Evolutionary conservation across 2,113 vertebrate species (phyloP).

Genomic region (Ailuropoda melanoleuca): DNA sequence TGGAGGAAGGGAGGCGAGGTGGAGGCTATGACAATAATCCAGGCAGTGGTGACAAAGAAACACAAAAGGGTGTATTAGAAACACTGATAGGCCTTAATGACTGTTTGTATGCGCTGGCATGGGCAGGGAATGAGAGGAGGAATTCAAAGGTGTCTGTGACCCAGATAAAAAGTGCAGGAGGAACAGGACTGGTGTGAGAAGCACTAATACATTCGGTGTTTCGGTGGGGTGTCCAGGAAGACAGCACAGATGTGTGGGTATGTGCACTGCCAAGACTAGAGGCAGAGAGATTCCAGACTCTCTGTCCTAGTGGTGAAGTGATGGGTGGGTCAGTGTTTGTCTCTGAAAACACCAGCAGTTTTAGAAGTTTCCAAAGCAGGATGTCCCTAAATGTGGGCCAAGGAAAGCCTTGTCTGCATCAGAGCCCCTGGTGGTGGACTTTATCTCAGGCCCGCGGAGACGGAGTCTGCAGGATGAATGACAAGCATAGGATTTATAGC

Average conservation of each 20-base stretch:
- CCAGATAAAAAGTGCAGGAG: slow-evolving; percentile 11
- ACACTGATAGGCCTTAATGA: slow-evolving; percentile 21
- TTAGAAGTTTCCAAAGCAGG: background rate
- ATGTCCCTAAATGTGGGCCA: background rate
- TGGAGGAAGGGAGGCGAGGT: background rate
- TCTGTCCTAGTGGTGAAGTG: background rate
- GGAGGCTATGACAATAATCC: background rate
- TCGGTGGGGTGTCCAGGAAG: background rate
- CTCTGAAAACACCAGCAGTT: background rate
- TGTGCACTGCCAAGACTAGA: background rate
- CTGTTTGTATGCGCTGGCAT: background rate
- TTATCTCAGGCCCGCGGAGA: background rate
- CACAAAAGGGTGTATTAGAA: background rate
- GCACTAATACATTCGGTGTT: background rate
- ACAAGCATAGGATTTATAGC: background rate
- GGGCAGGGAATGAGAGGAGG: background rate
- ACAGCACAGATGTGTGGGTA: background rate
- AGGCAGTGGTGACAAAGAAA: background rate
- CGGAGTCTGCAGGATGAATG: background rate
- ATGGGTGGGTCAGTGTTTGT: background rate
- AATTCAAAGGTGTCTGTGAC: background rate
- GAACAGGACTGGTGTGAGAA: background rate
- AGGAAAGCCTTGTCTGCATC: background rate
- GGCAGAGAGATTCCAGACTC: background rate
- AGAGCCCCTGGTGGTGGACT: background rate